Evolutionary conservation across 2,113 vertebrate species (phyloP), one percentile per base, ranked within the genome.

Genomic region (Dinomys branickii): DNA sequence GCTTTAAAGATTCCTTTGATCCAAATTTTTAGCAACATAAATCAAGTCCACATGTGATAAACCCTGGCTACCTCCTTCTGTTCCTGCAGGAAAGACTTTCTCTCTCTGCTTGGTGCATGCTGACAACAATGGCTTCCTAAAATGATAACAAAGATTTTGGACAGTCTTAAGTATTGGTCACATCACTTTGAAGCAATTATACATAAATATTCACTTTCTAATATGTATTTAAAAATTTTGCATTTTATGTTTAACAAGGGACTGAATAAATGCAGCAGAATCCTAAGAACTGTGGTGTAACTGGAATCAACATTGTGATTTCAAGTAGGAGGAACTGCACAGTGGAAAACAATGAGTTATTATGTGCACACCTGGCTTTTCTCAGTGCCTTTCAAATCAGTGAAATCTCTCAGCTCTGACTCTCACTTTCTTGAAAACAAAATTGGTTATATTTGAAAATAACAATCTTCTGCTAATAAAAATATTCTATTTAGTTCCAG

Each of bases 91-190:
- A 50, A 50, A 92, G 24, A 47, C 58, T 91, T 91, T 47, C 30
- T 63, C 3, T n/a, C 19, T 67, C 87, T 94, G 47, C 24, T 73
- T 86, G 12, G 50, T 50, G 44, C 44, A 84, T 56, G 33, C 38
- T 65, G 75, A 73, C 17, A 90, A 13, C 75, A 84, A 47, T 84
- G 73, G 59, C 30, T 78, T 95, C 67, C 85, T 41, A 95, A 95
- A 61, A 35, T 41, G 30, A 81, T 3, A 4, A 86, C 84, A 90
- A 73, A 10, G 54, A 38, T 56, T 85, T 84, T 50, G 52, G 54
- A 61, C 20, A 61, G 91, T 91, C 94, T 94, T 11, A 63, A 69
- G 35, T 92, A 77, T 59, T 94, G 71, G 61, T 50, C 7, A 87
- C 22, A 2, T 63, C 56, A 69, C 20, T 83, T 94, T 89, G 63